Percentiles rank a stretch among this genome's conserved stretches.
phyloP scores from a whole-genome alignment of 2,888 invertebrate species.

The Listrodromus nycthemerus region DNA sequence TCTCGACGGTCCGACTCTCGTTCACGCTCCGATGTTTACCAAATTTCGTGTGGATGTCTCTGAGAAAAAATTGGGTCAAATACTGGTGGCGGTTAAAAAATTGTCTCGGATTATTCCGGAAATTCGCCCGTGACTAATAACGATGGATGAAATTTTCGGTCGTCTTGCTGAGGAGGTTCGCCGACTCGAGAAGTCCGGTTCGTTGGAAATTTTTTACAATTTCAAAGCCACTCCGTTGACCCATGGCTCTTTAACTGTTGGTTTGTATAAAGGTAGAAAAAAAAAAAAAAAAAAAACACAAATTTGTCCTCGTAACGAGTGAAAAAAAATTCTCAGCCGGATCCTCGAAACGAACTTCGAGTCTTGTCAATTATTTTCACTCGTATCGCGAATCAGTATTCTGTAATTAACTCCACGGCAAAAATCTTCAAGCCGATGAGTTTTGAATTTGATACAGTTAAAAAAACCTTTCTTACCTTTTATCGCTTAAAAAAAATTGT shows the following conservation, averaged over 20 bases:
- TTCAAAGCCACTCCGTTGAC: slow-evolving; percentile 42
- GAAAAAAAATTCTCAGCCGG: neutral
- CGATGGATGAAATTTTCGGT: slow-evolving; percentile 11
- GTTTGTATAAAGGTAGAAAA: slow-evolving; percentile 10
- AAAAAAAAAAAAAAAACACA: neutral
- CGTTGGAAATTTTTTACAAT: slow-evolving; percentile 41
- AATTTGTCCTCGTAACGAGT: neutral
- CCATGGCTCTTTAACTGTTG: slow-evolving; percentile 1
- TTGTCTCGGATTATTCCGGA: neutral
- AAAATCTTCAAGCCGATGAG: too few species aligned
- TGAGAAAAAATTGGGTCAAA: too few species aligned
- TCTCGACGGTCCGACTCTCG: neutral
- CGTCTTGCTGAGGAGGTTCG: slow-evolving; percentile 33
- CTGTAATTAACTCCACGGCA: too few species aligned
- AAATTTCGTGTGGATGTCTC: too few species aligned
- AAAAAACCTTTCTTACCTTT: too few species aligned
- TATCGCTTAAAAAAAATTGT: too few species aligned
- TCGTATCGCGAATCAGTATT: too few species aligned
- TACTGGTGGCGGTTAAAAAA: too few species aligned
- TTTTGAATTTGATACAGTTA: too few species aligned
- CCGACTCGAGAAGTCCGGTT: slow-evolving; percentile 29
- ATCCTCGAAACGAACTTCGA: neutral
- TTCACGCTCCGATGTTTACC: too few species aligned
- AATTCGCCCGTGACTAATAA: neutral
- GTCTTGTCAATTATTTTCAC: slow-evolving; percentile 37